A percentile compares a stretch with the other conserved stretches of the same genome.
Conservation (phyloP, 2,888 invertebrate genomes). For the Encarsia formosa region DNA sequence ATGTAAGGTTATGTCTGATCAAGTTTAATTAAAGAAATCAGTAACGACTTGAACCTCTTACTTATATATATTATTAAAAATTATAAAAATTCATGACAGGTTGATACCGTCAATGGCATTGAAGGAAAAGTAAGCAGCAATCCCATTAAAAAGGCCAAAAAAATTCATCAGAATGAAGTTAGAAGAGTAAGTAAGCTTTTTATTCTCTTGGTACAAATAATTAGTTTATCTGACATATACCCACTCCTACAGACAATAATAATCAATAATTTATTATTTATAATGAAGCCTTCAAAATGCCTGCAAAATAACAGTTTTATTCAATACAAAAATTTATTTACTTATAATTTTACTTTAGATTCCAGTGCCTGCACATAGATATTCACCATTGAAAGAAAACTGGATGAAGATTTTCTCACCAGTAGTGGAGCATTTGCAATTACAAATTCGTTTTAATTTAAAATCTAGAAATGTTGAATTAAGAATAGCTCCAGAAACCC, state of each 20-base stretch:
- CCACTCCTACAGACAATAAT: neutral
- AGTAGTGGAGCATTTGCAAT: constrained; percentile 87
- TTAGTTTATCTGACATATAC: neutral
- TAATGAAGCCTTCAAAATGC: neutral
- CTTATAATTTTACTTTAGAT: no score
- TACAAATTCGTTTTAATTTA: constrained; percentile 92
- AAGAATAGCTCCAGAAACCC: constrained; percentile 64
- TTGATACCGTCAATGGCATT: constrained; percentile 63
- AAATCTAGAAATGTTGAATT: constrained; percentile 89
- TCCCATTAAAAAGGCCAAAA: constrained; percentile 43
- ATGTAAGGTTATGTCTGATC: constrained; percentile 24
- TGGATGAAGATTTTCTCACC: constrained; percentile 98
- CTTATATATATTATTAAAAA: neutral
- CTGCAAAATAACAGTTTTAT: neutral
- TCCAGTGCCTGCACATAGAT: constrained; percentile 90
- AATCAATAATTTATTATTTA: neutral
- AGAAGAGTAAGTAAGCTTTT: constrained; percentile 36
- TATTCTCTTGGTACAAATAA: no score
- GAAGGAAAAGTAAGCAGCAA: constrained; percentile 53
- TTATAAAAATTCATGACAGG: neutral
- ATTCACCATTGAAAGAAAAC: constrained; percentile 89
- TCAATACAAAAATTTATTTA: no score
- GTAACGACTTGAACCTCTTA: neutral
- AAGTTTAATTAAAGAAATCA: neutral
- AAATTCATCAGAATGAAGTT: constrained; percentile 38